Evolutionary conservation across 1,140 invertebrate genomes (phyloP).

Genomic region (Dendroctonus ponderosae): DNA sequence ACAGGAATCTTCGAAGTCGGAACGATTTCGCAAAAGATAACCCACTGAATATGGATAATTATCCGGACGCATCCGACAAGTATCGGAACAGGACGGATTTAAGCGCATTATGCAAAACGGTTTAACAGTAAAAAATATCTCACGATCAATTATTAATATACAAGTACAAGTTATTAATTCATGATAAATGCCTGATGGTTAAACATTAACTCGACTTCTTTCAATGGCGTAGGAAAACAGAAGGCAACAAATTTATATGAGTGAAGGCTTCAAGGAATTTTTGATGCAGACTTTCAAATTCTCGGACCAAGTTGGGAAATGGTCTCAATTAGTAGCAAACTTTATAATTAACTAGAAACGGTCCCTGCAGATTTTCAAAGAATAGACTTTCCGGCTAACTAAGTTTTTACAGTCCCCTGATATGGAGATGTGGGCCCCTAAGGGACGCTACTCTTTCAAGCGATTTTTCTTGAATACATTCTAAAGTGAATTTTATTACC

Average conservation of each 20-base stretch:
- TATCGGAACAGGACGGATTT: background rate
- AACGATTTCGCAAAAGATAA: background rate
- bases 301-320: too few species aligned
- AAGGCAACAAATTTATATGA: background rate
- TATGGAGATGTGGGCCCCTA: too few species aligned
- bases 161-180: slow-evolving; percentile 19
- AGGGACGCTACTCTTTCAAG: too few species aligned
- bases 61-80: background rate
- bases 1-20: background rate
- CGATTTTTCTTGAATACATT: too few species aligned
- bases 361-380: too few species aligned
- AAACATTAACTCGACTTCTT: background rate
- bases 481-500: too few species aligned
- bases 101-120: slow-evolving; percentile 22
- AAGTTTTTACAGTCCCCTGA: too few species aligned
- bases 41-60: background rate
- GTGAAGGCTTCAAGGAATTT: too few species aligned
- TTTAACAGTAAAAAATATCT: slow-evolving; percentile 23
- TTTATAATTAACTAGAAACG: too few species aligned
- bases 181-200: slow-evolving; percentile 14
- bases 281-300: too few species aligned
- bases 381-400: too few species aligned
- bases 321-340: too few species aligned
- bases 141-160: slow-evolving; percentile 22
- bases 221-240: background rate